These are phyloP conservation scores for Thymelicus acteon DNA, from an alignment of 2,888 invertebrate genomes.

Conservation along the genomic window DNA sequence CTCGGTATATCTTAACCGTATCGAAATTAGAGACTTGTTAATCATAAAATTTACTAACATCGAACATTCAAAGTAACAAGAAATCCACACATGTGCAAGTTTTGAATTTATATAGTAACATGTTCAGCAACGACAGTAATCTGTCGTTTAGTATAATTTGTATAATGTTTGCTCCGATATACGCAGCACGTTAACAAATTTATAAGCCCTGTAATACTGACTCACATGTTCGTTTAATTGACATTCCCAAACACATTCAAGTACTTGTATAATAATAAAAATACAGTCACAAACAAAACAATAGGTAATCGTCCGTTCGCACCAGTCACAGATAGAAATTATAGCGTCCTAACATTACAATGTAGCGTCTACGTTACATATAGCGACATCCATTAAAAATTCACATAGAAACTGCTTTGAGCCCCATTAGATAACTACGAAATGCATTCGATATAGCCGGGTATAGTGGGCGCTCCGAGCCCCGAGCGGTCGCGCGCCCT, in stretches of 20 bases:
- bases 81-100: not conserved
- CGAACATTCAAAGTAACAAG: too few relatives aligned
- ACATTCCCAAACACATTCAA: conserved; percentile 53
- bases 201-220: conserved; percentile 81
- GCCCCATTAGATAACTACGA: conserved; percentile 69
- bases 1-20: too few relatives aligned
- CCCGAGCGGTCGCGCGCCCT: conserved; percentile 44
- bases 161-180: conserved; percentile 33
- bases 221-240: conserved; percentile 71
- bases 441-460: conserved; percentile 64
- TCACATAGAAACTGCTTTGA: conserved; percentile 81
- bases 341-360: conserved; percentile 54
- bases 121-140: not conserved
- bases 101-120: conserved; percentile 11
- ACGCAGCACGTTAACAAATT: conserved; percentile 34
- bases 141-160: conserved; percentile 36
- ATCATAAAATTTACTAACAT: too few relatives aligned
- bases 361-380: conserved; percentile 48
- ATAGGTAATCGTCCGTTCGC: conserved; percentile 39
- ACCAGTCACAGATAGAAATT: conserved; percentile 57
- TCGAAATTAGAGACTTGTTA: too few relatives aligned
- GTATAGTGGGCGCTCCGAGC: not conserved
- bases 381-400: conserved; percentile 72
- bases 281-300: conserved; percentile 55
- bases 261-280: conserved; percentile 51